Percentiles rank a stretch among this genome's conserved stretches.
Conservation (phyloP, 2,888 invertebrate genomes). For the Chymomyza procnemis region DNA sequence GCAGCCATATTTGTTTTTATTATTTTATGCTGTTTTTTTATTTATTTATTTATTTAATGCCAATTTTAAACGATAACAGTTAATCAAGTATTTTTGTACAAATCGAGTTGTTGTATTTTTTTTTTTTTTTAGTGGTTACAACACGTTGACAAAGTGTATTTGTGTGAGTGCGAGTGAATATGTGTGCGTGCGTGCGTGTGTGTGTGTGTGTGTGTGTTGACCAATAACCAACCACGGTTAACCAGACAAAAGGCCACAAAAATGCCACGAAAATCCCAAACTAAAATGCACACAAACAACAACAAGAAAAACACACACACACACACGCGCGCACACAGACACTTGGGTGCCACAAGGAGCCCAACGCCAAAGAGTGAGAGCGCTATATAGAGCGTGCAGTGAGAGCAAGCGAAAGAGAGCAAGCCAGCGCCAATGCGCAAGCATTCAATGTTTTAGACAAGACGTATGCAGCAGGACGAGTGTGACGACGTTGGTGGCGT, state of each 20-base stretch:
- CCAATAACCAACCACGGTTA: conserved; percentile 77
- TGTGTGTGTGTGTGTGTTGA: conserved; percentile 55
- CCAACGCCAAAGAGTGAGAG: neutral
- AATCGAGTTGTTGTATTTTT: too few relatives aligned
- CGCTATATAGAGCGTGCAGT: neutral
- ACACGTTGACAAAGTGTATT: conserved; percentile 56
- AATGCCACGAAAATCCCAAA: conserved; percentile 77
- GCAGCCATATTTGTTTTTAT: neutral
- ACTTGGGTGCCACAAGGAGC: neutral
- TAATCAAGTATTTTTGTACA: conserved; percentile 72
- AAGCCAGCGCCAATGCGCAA: neutral
- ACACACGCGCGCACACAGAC: conserved; percentile 22
- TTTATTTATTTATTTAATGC: conserved; percentile 27
- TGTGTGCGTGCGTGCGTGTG: conserved; percentile 51
- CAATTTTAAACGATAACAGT: conserved; percentile 62
- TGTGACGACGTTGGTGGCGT: neutral
- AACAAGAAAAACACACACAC: conserved; percentile 33
- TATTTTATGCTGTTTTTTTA: neutral
- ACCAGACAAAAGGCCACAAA: conserved; percentile 78
- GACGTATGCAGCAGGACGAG: neutral
- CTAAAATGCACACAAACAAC: conserved; percentile 74
- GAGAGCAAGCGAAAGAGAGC: neutral
- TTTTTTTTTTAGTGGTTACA: conserved; percentile 74
- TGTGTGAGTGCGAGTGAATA: conserved; percentile 29
- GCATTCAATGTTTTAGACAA: neutral